These are phyloP conservation scores for Oreocharis arfaki DNA, from an alignment of 2,113 vertebrate genomes.

Conservation along the genomic window DNA sequence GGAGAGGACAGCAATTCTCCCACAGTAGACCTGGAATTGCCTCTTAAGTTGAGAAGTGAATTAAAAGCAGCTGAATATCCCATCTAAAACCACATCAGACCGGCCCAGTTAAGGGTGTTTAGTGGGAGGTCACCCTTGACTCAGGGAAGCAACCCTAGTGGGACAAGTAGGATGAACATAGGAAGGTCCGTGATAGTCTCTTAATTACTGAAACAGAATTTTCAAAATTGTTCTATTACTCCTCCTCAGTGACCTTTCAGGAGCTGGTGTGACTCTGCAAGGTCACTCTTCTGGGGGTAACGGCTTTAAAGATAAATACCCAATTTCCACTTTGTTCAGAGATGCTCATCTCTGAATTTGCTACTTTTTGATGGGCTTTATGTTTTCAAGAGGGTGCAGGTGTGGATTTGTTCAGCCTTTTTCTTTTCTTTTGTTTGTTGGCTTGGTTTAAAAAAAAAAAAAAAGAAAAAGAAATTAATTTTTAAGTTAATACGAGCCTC, in stretches of 20 bases:
- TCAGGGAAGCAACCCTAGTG: neutral
- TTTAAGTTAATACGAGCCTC: neutral
- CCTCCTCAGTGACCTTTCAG: neutral
- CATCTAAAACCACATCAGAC: neutral
- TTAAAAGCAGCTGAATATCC: neutral
- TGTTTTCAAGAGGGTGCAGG: neutral
- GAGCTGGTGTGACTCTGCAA: neutral
- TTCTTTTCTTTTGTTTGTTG: neutral
- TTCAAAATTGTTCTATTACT: neutral
- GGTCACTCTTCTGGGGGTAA: neutral
- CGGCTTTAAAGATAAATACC: neutral
- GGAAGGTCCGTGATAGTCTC: neutral
- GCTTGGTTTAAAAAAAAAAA: neutral
- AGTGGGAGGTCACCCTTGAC: accelerated
- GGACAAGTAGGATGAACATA: neutral
- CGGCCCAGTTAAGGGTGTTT: neutral
- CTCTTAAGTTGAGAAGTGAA: neutral
- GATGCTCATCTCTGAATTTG: neutral
- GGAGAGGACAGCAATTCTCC: neutral
- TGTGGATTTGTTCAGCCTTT: neutral
- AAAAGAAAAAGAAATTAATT: neutral
- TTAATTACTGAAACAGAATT: neutral
- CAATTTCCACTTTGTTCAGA: neutral
- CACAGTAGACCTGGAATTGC: neutral
- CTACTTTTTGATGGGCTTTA: neutral